phyloP scores from a whole-genome alignment of 2,888 invertebrate species.

The Eumerus sabulonum region DNA sequence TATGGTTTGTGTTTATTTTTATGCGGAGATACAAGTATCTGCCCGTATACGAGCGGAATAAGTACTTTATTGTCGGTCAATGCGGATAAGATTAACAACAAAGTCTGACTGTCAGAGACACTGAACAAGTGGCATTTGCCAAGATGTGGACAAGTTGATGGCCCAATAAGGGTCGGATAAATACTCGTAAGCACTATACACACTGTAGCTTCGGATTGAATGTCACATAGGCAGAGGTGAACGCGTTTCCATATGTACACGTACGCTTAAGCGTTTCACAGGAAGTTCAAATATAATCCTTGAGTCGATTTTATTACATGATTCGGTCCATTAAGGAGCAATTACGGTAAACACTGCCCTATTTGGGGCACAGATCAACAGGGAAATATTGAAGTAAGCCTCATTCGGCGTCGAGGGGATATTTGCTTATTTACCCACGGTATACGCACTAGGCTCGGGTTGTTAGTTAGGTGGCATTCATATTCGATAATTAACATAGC shows the following conservation, averaged over 20 bases:
- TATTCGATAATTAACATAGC: too few species aligned
- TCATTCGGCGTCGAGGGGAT: background rate
- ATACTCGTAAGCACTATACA: constrained; percentile 1
- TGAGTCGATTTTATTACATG: constrained; percentile 19
- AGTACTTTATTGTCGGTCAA: constrained; percentile 44
- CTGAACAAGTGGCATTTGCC: background rate
- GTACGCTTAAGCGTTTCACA: background rate
- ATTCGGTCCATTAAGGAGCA: constrained; percentile 31
- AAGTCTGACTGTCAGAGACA: constrained; percentile 48
- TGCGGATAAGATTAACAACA: constrained; percentile 65
- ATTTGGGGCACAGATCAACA: constrained; percentile 18
- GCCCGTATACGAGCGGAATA: constrained; percentile 28
- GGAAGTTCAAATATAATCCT: constrained; percentile 13
- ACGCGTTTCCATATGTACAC: background rate
- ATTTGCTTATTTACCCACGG: too few species aligned
- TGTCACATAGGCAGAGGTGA: constrained; percentile 5
- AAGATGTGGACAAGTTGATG: constrained; percentile 27
- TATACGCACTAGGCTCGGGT: too few species aligned
- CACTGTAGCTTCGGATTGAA: constrained; percentile 1
- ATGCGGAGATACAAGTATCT: constrained; percentile 33
- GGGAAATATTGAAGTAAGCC: constrained; percentile 37
- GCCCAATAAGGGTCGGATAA: constrained; percentile 26
- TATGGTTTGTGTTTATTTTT: constrained; percentile 44
- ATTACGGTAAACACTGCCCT: constrained; percentile 5
- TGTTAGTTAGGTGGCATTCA: too few species aligned